Conservation (phyloP, 2,797 vertebrate genomes). For the Lacerta bilineata region DNA sequence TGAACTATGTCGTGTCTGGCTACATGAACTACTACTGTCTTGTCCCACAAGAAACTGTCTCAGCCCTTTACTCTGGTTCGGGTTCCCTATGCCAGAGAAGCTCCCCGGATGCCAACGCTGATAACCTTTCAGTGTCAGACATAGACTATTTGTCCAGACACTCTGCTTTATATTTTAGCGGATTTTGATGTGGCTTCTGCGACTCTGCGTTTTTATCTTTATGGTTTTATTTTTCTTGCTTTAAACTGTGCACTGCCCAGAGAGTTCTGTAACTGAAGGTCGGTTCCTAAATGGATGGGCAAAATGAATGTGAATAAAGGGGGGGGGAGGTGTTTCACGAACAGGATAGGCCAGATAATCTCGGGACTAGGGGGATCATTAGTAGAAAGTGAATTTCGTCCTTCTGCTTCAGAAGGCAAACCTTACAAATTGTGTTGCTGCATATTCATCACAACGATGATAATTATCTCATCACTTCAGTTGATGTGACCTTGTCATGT, state of each 20-base stretch:
- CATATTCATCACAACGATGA: neutral
- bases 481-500: neutral
- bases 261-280: neutral
- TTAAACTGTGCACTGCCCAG: neutral
- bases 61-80: too few relatives aligned
- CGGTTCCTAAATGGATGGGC: neutral
- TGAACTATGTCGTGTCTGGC: too few relatives aligned
- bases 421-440: neutral
- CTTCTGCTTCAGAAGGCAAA: neutral
- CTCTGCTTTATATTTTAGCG: too few relatives aligned
- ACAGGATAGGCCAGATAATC: neutral
- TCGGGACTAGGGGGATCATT: neutral
- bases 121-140: too few relatives aligned
- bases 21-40: too few relatives aligned
- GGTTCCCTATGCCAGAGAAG: too few relatives aligned
- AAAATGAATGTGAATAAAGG: neutral
- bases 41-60: too few relatives aligned
- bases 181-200: too few relatives aligned
- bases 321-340: neutral
- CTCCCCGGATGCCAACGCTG: too few relatives aligned
- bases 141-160: too few relatives aligned
- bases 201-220: too few relatives aligned
- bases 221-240: neutral
- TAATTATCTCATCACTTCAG: neutral
- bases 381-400: too few relatives aligned